Conservation (phyloP, 2,113 vertebrate genomes). For the Malurus cyaneus region DNA sequence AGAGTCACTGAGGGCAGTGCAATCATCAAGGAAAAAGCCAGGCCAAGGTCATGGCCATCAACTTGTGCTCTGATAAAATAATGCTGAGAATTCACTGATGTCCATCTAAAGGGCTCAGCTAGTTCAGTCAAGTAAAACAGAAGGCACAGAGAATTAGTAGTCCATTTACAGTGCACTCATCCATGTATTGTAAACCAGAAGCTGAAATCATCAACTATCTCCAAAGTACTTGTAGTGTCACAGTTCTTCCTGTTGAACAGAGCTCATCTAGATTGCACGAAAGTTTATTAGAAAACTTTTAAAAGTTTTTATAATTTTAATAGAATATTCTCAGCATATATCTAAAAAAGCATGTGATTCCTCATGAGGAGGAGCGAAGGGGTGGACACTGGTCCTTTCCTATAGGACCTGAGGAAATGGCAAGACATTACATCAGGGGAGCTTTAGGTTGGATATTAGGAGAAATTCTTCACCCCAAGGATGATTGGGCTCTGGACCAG, state of each 20-base stretch:
- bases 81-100: neutral
- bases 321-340: neutral
- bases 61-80: neutral
- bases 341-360: neutral
- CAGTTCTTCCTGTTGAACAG: neutral
- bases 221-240: neutral
- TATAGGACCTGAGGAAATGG: neutral
- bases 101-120: neutral
- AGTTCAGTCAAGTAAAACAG: neutral
- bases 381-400: neutral
- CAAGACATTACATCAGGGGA: neutral
- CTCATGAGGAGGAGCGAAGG: neutral
- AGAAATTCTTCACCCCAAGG: neutral
- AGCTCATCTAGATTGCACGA: neutral
- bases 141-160: neutral
- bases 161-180: neutral
- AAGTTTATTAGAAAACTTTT: neutral
- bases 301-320: neutral
- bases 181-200: neutral
- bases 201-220: neutral
- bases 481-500: neutral
- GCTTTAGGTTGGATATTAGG: neutral
- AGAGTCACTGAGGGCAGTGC: neutral
- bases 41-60: neutral
- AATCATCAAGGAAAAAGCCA: neutral